Conservation (phyloP, 1,140 invertebrate species). For the Leptestheria dahalacensis region DNA sequence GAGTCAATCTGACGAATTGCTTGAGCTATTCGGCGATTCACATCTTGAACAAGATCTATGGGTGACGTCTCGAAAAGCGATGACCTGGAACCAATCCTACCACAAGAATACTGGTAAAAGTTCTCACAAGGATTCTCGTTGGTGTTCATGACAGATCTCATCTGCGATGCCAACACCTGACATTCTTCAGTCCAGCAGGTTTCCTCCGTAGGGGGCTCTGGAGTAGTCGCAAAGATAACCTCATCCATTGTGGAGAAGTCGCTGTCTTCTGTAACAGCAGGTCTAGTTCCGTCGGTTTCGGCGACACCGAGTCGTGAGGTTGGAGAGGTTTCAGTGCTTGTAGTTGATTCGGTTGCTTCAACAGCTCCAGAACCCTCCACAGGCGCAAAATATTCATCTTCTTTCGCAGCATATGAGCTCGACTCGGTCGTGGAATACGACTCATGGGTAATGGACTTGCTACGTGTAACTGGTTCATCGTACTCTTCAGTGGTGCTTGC, state of each 20-base stretch:
- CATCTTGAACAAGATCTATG: background rate
- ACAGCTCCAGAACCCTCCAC: no score
- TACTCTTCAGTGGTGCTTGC: no score
- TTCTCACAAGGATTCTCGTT: background rate
- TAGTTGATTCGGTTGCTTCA: no score
- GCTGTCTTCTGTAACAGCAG: background rate
- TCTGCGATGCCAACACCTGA: background rate
- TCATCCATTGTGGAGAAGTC: background rate
- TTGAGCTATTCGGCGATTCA: background rate
- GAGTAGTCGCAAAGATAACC: background rate
- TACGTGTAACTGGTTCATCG: no score
- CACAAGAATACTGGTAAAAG: background rate
- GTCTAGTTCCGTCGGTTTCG: no score
- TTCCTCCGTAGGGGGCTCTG: background rate
- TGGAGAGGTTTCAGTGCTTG: no score
- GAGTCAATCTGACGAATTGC: no score
- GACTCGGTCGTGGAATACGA: no score
- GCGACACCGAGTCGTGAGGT: no score
- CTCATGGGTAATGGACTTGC: no score
- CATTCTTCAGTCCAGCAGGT: background rate
- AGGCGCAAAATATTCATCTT: no score
- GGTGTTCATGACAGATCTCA: background rate
- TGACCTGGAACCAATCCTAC: background rate
- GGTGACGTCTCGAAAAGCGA: background rate
- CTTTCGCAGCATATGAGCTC: no score